Conservation (phyloP, 2,113 vertebrate species). For the Dasyurus viverrinus region DNA sequence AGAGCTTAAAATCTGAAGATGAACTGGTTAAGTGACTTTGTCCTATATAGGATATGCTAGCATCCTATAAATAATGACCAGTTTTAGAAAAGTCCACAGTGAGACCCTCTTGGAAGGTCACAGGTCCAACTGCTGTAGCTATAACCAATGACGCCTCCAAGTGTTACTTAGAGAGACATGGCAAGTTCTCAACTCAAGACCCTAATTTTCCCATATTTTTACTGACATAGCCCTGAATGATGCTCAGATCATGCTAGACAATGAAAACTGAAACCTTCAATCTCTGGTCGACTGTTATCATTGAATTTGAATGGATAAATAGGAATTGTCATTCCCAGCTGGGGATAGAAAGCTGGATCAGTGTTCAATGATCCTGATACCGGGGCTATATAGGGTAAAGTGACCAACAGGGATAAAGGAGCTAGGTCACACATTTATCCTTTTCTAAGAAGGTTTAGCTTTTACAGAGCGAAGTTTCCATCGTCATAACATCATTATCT, state of each 20-base stretch:
- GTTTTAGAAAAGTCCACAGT: background rate
- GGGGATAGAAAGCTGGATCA: background rate
- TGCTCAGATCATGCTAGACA: background rate
- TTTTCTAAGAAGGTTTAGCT: slow-evolving; percentile 42
- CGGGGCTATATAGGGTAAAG: slow-evolving; percentile 36
- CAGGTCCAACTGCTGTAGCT: background rate
- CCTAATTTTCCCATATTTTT: background rate
- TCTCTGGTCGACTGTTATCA: slow-evolving; percentile 25
- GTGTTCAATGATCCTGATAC: slow-evolving; percentile 24
- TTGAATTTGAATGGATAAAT: background rate
- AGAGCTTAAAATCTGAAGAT: background rate
- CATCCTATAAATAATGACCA: background rate
- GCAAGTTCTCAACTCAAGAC: background rate
- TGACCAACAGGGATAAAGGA: slow-evolving; percentile 45
- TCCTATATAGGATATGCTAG: background rate
- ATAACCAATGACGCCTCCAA: background rate
- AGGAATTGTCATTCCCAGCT: background rate
- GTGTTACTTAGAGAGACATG: background rate
- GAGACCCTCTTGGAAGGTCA: background rate
- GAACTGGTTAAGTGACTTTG: background rate
- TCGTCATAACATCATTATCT: slow-evolving; percentile 49
- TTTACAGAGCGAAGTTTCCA: slow-evolving; percentile 41
- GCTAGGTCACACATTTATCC: slow-evolving; percentile 47
- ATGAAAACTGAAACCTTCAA: background rate
- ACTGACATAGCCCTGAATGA: background rate